Evolutionary conservation across 2,797 vertebrate genomes (phyloP).

Genomic region (Sebastes matsubarae): DNA sequence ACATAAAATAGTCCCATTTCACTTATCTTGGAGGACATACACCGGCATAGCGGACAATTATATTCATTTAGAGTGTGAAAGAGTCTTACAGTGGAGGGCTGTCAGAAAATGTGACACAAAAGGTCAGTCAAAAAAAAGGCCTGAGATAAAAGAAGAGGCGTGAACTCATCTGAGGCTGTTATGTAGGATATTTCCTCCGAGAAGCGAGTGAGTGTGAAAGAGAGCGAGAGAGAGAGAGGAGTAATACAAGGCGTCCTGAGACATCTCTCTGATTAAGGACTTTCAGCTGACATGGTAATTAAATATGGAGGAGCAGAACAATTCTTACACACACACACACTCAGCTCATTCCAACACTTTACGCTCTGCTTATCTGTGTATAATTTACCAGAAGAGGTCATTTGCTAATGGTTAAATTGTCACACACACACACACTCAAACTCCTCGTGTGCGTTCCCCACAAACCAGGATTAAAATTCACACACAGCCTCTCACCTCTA

Average conservation of each 20-base stretch:
- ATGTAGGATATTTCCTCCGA: constrained; percentile 14
- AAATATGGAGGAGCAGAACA: constrained; percentile 67
- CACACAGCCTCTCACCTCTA: constrained; percentile 88
- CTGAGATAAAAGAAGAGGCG: neutral
- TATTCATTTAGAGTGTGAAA: neutral
- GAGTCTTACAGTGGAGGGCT: neutral
- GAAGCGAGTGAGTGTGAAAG: neutral
- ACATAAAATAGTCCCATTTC: neutral
- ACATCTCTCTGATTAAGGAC: constrained; percentile 77
- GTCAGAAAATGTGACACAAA: neutral
- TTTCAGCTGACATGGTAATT: constrained; percentile 74
- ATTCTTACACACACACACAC: constrained; percentile 13
- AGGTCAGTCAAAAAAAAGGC: constrained; percentile 12
- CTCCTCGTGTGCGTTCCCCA: neutral
- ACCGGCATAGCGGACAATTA: neutral
- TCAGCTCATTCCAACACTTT: constrained; percentile 41
- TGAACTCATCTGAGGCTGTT: constrained; percentile 8
- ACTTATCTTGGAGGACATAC: constrained; percentile 1
- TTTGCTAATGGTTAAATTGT: constrained; percentile 39
- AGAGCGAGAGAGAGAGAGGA: neutral
- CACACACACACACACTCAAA: neutral
- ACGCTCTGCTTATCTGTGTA: constrained; percentile 42
- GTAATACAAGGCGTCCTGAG: constrained; percentile 54
- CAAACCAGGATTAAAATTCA: neutral
- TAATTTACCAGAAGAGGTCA: constrained; percentile 52